Base-by-base conservation (phyloP, 2,888 invertebrate genomes). In the Agrotis exclamationis region DNA sequence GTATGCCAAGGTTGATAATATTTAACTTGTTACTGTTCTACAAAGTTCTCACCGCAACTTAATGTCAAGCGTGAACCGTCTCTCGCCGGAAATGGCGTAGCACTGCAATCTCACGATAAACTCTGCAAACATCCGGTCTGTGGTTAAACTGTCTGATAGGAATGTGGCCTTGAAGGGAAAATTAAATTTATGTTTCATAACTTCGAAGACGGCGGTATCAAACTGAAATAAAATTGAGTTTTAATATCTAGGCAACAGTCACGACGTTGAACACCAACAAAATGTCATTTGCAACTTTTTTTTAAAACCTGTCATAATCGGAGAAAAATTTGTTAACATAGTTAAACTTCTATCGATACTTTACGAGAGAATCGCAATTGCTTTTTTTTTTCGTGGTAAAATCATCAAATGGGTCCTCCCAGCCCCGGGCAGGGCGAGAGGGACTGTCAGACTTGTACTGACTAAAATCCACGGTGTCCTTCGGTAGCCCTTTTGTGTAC, bases 81-180 rank as follows among this genome's bases (percentile, higher is more conserved):
- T 57, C 33, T 11, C 18, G 5, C 9, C 60, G 66, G 70, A 78
- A 78, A 83, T 74, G 50, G 64, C 56, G 51, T 51, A 51, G 63
- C 67, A 22, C 50, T 63, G 71, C 71, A 83, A 79, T 76, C 64
- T 68, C 53, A 57, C 24, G 62, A 67, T 68, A 72, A 70, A 65
- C 54, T 58, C 64, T 28, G 53, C 14, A 54, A 62, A 72, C 54
- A 71, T 72, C 67, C 59, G 44, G 73, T 24, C 22, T 53, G 13
- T 47, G 33, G 60, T 69, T n/a, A 69, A 39, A 47, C n/a, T 75
- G 51, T 3, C 14, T 51, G 13, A 60, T 28, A 51, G 48, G 24
- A 53, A 28, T 57, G 11, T 24, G 44, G 24, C 11, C 14, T 53
- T 58, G 47, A 28, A 48, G 18, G 22, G 1, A 33, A 62, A 58